Evolutionary conservation across 1,140 invertebrate genomes (phyloP), one percentile per base, ranked within the genome.

Genomic region (Caenorhabditis brenneri): DNA sequence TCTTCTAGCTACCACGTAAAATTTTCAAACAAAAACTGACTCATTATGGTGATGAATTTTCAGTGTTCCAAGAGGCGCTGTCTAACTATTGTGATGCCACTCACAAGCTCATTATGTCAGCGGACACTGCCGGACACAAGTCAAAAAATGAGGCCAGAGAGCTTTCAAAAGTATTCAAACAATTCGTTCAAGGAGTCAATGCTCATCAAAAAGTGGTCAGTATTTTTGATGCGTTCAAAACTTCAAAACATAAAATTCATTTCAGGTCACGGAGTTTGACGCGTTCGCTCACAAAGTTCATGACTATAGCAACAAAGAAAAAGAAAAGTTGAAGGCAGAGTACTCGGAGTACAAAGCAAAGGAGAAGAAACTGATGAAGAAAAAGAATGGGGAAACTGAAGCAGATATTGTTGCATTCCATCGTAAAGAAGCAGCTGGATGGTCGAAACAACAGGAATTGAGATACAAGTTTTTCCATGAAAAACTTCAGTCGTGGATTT

Each of bases 391-490:
- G 7, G 48, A 82, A 60, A 82, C 55, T 9, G 36, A 74, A 19
- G 7, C 10, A 9, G 81, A 82, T 33, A 60, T 82, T 58, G 31
- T 29, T 29, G 55, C 36, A 0, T 82, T 69, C 46, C 48, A 82
- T 46, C 36, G 53, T n/a, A 69, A 46, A 29, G 29, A 46, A 74
- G 81, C 55, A 10, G 36, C 46, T 16, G 22, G 29, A 1, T 82
- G 55, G 36, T 19, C 60, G 9, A 58, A 46, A 33, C 81, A 82
- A 39, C 81, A 82, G 27, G 81, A 82, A 74, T 7, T 82, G 24
- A 51, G 81, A 42, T 82, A 82, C 81, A 82, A 82, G 22, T 82
- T 69, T 29, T 82, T 82, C 60, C 24, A 65, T 46, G 81, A 82
- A 15, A 82, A 82, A 24, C 81, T 65, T 22, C 55, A 82, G 19